phyloP scores from a whole-genome alignment of 2,113 vertebrate genomes.

The Hoplias malabaricus region DNA sequence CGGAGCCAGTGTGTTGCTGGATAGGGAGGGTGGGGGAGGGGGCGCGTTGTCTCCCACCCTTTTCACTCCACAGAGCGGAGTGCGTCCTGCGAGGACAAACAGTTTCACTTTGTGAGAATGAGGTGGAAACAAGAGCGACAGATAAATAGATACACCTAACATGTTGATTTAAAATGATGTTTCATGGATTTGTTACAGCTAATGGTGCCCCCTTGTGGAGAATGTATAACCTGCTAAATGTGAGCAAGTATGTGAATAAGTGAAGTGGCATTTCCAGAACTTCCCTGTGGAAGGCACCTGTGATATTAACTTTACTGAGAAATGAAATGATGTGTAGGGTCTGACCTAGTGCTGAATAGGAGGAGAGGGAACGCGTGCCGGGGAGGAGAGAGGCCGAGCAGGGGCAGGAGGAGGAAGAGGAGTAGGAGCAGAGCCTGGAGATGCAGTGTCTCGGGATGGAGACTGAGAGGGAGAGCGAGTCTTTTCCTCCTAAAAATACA shows the following conservation, averaged over 20 bases:
- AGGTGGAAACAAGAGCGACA: not conserved
- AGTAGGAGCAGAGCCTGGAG: constrained; percentile 35
- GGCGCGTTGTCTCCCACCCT: constrained; percentile 45
- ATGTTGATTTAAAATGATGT: no score
- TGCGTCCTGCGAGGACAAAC: constrained; percentile 37
- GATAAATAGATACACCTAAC: no score
- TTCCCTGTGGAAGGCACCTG: no score
- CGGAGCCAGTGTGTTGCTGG: constrained; percentile 33
- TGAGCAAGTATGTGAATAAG: no score
- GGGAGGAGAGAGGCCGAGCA: constrained; percentile 43
- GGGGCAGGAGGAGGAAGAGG: constrained; percentile 37
- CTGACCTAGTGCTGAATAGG: constrained; percentile 52
- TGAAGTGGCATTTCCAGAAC: no score
- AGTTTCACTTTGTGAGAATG: not conserved
- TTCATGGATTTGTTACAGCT: no score
- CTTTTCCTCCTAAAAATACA: constrained; percentile 37
- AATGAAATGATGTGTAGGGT: not conserved
- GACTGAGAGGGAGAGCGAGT: constrained; percentile 47
- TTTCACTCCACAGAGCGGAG: constrained; percentile 50
- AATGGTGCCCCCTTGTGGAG: no score
- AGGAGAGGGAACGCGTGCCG: constrained; percentile 46
- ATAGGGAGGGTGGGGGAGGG: constrained; percentile 43
- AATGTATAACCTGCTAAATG: no score
- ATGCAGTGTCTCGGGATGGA: constrained; percentile 25
- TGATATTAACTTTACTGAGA: not conserved